Conservation (phyloP, 2,113 vertebrate genomes). For the Panthera leo region DNA sequence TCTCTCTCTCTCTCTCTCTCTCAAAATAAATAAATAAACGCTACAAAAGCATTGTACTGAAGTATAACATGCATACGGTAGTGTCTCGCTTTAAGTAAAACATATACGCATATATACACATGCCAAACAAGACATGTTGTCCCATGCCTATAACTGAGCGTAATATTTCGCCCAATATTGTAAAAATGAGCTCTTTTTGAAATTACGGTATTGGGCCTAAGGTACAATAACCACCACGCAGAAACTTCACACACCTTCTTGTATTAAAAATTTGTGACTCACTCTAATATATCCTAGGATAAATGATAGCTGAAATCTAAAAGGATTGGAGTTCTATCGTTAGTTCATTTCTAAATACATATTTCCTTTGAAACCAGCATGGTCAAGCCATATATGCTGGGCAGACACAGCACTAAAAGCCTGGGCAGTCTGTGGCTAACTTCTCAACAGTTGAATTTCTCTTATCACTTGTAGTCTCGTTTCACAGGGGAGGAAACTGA, state of each 20-base stretch:
- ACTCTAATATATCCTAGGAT: background rate
- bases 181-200: constrained; percentile 36
- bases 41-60: background rate
- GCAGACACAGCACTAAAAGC: background rate
- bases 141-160: background rate
- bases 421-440: background rate
- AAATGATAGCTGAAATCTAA: background rate
- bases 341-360: constrained; percentile 11
- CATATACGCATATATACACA: background rate
- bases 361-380: constrained; percentile 2
- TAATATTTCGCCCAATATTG: background rate
- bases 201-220: background rate
- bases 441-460: background rate
- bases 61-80: background rate
- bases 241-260: background rate
- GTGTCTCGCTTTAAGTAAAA: constrained; percentile 32
- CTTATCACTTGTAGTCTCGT: background rate
- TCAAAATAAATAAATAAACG: too few species aligned
- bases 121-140: background rate
- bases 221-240: background rate
- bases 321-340: background rate
- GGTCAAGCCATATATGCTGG: background rate
- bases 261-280: constrained; percentile 4
- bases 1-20: too few species aligned
- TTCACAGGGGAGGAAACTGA: background rate